Percentiles rank a stretch among this genome's conserved stretches.
These are phyloP conservation scores for Pseudobourletiella spinata DNA, from an alignment of 1,140 invertebrate genomes.

Conservation along the genomic window DNA sequence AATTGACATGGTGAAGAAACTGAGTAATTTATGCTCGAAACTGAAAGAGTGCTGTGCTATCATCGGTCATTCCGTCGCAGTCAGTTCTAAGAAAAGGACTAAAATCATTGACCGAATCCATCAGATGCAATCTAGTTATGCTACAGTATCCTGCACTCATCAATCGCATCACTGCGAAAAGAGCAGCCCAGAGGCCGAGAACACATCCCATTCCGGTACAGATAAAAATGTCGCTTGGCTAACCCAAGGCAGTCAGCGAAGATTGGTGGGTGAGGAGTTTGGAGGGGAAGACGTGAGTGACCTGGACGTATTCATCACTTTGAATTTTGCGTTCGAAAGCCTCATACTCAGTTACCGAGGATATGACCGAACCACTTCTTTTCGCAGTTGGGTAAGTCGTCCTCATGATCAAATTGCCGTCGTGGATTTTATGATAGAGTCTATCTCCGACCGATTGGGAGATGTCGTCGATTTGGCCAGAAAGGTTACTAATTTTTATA, in stretches of 20 bases:
- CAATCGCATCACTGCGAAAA: too few relatives aligned
- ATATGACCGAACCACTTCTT: background rate
- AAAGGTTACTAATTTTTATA: background rate
- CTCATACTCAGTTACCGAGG: background rate
- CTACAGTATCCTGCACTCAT: too few relatives aligned
- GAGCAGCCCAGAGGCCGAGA: too few relatives aligned
- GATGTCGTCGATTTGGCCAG: background rate
- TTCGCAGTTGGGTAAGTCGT: background rate
- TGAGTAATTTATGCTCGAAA: background rate
- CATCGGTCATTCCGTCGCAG: background rate
- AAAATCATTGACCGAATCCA: background rate
- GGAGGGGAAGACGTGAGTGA: background rate
- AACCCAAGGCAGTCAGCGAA: background rate
- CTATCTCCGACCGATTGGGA: background rate
- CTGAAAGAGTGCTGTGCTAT: background rate
- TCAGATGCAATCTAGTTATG: background rate
- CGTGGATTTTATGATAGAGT: background rate
- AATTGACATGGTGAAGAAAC: background rate
- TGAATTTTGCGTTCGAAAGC: background rate
- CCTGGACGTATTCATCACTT: background rate
- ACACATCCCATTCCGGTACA: too few relatives aligned
- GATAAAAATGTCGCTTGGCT: too few relatives aligned
- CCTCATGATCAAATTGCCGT: background rate
- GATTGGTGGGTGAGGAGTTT: background rate
- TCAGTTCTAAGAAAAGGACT: background rate